Evolutionary conservation across 2,888 invertebrate species (phyloP).

Genomic region (Theristus sp.): DNA sequence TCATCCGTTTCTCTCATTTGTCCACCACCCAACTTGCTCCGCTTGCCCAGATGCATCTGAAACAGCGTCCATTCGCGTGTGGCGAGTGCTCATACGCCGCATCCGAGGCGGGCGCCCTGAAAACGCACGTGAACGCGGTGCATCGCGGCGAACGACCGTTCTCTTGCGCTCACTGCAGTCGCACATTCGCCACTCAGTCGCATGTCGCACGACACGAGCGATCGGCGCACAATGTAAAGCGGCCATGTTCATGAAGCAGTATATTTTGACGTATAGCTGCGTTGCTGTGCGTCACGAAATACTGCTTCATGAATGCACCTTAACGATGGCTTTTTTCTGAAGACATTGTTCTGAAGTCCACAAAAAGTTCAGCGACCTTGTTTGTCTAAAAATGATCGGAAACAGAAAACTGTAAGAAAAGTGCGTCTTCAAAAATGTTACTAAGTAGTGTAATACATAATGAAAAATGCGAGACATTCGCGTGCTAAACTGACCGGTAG

Average conservation of each 20-base stretch:
- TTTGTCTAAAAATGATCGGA: no score
- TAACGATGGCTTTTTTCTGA: no score
- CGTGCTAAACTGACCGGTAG: no score
- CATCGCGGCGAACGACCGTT: not conserved
- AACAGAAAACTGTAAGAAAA: no score
- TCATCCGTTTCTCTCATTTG: no score
- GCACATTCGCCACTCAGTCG: not conserved
- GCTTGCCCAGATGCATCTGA: not conserved
- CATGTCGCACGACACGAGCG: not conserved
- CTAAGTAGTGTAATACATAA: no score
- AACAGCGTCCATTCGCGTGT: not conserved
- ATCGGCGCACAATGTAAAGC: no score
- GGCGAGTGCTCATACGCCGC: not conserved
- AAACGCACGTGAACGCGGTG: not conserved
- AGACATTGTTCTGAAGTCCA: no score
- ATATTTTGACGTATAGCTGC: not conserved
- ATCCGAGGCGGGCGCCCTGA: not conserved
- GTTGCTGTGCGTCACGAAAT: not conserved
- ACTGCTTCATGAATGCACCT: not conserved
- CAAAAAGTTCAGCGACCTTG: no score
- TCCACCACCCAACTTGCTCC: no score
- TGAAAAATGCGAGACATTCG: no score
- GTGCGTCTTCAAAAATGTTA: no score
- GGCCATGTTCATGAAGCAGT: not conserved
- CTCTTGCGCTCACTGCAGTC: not conserved